These are phyloP conservation scores for Oryzias celebensis DNA, from an alignment of 2,113 vertebrate genomes.

Conservation along the genomic window DNA sequence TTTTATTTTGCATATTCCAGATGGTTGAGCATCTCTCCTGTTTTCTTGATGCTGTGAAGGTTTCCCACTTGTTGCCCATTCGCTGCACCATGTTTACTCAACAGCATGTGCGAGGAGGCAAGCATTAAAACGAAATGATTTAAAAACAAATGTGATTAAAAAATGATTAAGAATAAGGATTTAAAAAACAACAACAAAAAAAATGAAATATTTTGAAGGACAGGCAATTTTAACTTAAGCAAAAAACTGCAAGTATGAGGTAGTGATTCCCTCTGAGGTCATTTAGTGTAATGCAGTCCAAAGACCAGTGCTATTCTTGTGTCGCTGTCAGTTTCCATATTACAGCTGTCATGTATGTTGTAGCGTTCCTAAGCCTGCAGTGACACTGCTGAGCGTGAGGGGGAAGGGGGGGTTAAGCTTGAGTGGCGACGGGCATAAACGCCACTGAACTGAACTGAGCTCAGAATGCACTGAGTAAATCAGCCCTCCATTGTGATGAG, in stretches of 20 bases:
- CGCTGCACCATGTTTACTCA: constrained; percentile 2
- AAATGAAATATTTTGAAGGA: constrained; percentile 54
- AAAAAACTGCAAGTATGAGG: constrained; percentile 4
- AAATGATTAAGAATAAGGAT: no score
- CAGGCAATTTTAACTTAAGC: constrained; percentile 49
- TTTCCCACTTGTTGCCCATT: constrained; percentile 7
- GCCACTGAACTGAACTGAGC: constrained; percentile 40
- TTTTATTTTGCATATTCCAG: no score
- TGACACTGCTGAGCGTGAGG: constrained; percentile 13
- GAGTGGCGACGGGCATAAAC: constrained; percentile 32
- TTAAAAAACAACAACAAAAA: not conserved
- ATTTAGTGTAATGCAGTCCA: constrained; percentile 46
- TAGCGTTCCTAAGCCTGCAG: constrained; percentile 13
- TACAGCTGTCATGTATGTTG: constrained; percentile 41
- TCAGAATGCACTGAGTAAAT: constrained; percentile 56
- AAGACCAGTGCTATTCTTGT: constrained; percentile 46
- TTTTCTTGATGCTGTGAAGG: not conserved
- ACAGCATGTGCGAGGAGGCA: not conserved
- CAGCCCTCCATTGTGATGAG: constrained; percentile 60
- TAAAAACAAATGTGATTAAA: no score
- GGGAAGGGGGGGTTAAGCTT: not conserved
- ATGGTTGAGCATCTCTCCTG: no score
- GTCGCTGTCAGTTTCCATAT: constrained; percentile 60
- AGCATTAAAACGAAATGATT: constrained; percentile 49
- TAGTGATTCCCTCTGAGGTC: constrained; percentile 36